Evolutionary conservation across 2,888 invertebrate species (phyloP).

Genomic region (Hydrotaea cyrtoneurina): DNA sequence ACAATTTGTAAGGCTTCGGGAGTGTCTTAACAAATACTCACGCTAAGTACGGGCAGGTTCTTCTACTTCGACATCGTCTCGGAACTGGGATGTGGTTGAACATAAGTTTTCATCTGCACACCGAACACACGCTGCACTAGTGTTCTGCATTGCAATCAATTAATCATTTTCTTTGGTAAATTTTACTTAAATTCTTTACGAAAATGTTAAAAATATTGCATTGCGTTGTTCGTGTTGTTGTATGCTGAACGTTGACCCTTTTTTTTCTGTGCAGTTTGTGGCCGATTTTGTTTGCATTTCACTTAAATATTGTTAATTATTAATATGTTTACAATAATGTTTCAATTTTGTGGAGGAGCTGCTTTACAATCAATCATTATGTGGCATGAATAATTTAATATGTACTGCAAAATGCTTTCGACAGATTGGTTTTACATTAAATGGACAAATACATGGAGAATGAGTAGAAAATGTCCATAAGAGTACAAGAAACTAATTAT

Average conservation of each 20-base stretch:
- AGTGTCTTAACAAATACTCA: neutral
- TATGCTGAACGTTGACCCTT: neutral
- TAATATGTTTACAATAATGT: conserved; percentile 16
- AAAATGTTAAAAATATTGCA: neutral
- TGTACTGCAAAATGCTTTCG: neutral
- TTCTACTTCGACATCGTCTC: too few species aligned
- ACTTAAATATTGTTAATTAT: conserved; percentile 7
- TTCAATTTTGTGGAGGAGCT: conserved; percentile 5
- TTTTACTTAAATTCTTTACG: neutral
- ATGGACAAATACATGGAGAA: too few species aligned
- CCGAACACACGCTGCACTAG: neutral
- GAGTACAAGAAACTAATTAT: too few species aligned
- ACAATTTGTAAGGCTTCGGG: neutral
- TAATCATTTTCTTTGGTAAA: neutral
- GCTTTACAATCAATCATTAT: neutral
- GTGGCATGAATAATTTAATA: conserved; percentile 13
- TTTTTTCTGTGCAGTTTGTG: neutral
- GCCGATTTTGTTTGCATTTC: neutral
- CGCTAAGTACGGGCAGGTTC: neutral
- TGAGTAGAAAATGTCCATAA: too few species aligned
- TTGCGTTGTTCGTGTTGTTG: neutral
- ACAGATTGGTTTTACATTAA: neutral
- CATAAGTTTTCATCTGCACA: neutral
- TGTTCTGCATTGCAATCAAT: neutral
- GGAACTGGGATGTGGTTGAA: neutral